Evolutionary conservation across 2,797 vertebrate genomes (phyloP).

Genomic region (Hephaestus fuliginosus): DNA sequence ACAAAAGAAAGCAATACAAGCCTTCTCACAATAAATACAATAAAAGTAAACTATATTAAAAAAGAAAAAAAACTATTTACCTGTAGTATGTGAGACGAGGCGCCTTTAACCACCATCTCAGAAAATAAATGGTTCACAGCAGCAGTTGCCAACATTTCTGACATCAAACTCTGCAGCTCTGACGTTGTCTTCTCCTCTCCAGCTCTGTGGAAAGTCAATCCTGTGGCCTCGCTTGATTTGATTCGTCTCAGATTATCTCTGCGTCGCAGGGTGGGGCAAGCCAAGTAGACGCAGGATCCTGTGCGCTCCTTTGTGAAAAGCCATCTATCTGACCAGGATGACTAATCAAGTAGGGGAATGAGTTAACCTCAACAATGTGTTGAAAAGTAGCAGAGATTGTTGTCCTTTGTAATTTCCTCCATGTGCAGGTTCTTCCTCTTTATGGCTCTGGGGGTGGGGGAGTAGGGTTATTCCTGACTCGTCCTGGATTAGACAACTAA

Average conservation of each 20-base stretch:
- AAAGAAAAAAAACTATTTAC: slow-evolving; percentile 51
- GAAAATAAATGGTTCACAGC: slow-evolving; percentile 12
- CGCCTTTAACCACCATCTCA: slow-evolving; percentile 31
- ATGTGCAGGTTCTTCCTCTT: slow-evolving; percentile 21
- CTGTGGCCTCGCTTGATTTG: slow-evolving; percentile 71
- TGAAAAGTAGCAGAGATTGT: slow-evolving; percentile 13
- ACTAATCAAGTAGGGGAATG: neutral
- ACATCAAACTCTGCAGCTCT: slow-evolving; percentile 41
- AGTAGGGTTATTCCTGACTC: slow-evolving; percentile 78
- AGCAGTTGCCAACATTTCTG: slow-evolving; percentile 39
- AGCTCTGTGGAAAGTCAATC: slow-evolving; percentile 69
- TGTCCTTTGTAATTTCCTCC: slow-evolving; percentile 7
- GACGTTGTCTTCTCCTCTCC: slow-evolving; percentile 41
- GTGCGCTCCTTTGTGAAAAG: slow-evolving; percentile 20
- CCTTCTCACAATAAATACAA: neutral
- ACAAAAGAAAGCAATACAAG: neutral
- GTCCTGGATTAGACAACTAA: slow-evolving; percentile 82
- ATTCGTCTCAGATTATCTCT: slow-evolving; percentile 76
- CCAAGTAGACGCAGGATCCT: slow-evolving; percentile 24
- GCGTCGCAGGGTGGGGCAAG: neutral
- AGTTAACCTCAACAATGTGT: slow-evolving; percentile 18
- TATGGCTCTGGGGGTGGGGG: slow-evolving; percentile 24
- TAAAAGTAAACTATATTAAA: neutral
- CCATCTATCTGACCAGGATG: slow-evolving; percentile 18
- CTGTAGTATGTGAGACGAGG: slow-evolving; percentile 42